Evolutionary conservation across 2,113 vertebrate genomes (phyloP), one percentile per base, ranked within the genome.

Genomic region (Pipra filicauda): DNA sequence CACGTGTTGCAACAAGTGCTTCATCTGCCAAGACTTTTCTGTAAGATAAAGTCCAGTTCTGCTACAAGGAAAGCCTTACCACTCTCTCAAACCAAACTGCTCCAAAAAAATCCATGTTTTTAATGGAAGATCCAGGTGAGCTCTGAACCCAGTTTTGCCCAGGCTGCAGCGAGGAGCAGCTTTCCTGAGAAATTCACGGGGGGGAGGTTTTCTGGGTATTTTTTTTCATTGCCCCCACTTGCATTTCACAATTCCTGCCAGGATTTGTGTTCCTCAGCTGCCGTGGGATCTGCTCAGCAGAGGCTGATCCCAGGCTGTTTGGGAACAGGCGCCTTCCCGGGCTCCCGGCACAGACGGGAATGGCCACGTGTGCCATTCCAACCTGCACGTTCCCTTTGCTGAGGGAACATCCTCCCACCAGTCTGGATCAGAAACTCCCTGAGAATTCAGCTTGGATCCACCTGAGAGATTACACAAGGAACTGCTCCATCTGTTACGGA

Each of bases 351-450:
- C 72, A 86, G 67, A 37, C 65, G 69, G 84, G 7, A 66, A 23
- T 0, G 5, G 39, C 74, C n/a, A 2, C 0, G 2, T 3, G 2
- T 18, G 57, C 70, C 18, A 0, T 58, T 57, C 44, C 82, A 88
- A 8, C 85, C 54, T 41, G 13, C 21, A 5, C 33, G 27, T 57
- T 43, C 58, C 73, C n/a, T 85, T 16, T 58, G 61, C 73, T 14
- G 48, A 73, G 59, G 43, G 76, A 84, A 48, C 26, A n/a, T 82
- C 81, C 62, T 89, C 67, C 66, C 58, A 27, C 35, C 43, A 13
- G 51, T 4, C 2, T 35, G 83, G 5, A 44, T 39, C 62, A 30
- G 1, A 12, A 77, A 46, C 57, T 82, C 85, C 81, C 66, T 75
- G 90, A 85, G 74, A 75, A 52, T 67, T 69, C 77, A 22, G 21